Conservation (phyloP, 2,113 vertebrate genomes). For the Polypterus bichir region DNA sequence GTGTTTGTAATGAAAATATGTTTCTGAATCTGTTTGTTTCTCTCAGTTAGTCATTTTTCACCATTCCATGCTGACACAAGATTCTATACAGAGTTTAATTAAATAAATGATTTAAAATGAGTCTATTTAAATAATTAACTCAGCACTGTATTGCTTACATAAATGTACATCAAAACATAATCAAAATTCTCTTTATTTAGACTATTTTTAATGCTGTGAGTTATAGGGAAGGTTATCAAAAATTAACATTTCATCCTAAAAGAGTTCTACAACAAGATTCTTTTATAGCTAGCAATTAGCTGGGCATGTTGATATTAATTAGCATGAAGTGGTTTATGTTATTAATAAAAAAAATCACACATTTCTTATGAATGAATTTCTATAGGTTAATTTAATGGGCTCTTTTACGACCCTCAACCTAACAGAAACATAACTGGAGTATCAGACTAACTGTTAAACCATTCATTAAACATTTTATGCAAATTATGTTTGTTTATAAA, state of each 20-base stretch:
- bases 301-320: slow-evolving; percentile 88
- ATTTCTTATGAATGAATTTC: slow-evolving; percentile 68
- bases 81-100: no score
- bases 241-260: slow-evolving; percentile 41
- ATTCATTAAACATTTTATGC: slow-evolving; percentile 92
- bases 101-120: no score
- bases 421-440: slow-evolving; percentile 58
- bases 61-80: no score
- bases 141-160: no score
- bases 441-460: slow-evolving; percentile 64
- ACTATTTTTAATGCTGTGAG: no score
- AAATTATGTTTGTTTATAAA: slow-evolving; percentile 94
- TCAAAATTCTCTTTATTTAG: no score
- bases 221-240: background rate
- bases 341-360: slow-evolving; percentile 79
- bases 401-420: slow-evolving; percentile 58
- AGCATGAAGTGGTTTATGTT: slow-evolving; percentile 87
- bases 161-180: no score
- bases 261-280: slow-evolving; percentile 66
- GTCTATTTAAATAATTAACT: no score
- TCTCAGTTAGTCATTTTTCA: no score
- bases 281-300: slow-evolving; percentile 85
- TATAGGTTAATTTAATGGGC: slow-evolving; percentile 66
- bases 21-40: no score
- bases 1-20: no score